Evolutionary conservation across 2,888 invertebrate species (phyloP).

Genomic region (Netelia melanura): DNA sequence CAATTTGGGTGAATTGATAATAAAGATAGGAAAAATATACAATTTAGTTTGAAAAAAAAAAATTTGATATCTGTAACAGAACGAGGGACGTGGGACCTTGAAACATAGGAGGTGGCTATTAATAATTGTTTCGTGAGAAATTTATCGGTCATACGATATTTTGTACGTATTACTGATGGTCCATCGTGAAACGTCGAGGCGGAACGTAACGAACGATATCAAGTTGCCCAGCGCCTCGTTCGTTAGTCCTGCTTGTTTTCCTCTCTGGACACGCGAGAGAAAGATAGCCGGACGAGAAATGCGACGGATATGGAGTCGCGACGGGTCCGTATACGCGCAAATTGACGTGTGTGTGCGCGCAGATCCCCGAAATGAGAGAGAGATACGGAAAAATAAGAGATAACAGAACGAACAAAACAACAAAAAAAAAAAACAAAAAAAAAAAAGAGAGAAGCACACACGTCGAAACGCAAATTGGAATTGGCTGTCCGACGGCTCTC

Average conservation of each 20-base stretch:
- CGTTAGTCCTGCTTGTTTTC: conserved; percentile 66
- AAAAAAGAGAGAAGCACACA: conserved; percentile 24
- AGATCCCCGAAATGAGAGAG: conserved; percentile 52
- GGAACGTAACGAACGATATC: conserved; percentile 55
- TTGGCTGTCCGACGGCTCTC: conserved; percentile 50
- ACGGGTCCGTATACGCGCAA: conserved; percentile 39
- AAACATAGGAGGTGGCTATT: no score
- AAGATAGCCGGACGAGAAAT: neutral
- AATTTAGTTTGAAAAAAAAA: neutral
- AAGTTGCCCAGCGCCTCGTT: conserved; percentile 55
- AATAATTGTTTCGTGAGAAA: conserved; percentile 16
- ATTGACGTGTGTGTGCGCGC: conserved; percentile 53
- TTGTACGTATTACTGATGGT: conserved; percentile 2
- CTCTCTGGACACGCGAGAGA: conserved; percentile 32
- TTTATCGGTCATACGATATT: conserved; percentile 23
- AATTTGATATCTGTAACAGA: no score
- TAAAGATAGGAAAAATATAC: neutral
- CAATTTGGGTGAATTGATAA: neutral
- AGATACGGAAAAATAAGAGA: conserved; percentile 32
- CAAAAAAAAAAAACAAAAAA: conserved; percentile 18
- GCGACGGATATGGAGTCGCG: conserved; percentile 36
- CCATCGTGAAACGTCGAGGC: conserved; percentile 8
- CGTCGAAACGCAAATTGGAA: conserved; percentile 62
- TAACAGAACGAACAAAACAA: neutral
- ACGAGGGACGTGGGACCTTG: no score